Percentiles rank a stretch among this genome's conserved stretches.
phyloP scores from a whole-genome alignment of 1,140 invertebrate genomes.

The Amphibalanus amphitrite region DNA sequence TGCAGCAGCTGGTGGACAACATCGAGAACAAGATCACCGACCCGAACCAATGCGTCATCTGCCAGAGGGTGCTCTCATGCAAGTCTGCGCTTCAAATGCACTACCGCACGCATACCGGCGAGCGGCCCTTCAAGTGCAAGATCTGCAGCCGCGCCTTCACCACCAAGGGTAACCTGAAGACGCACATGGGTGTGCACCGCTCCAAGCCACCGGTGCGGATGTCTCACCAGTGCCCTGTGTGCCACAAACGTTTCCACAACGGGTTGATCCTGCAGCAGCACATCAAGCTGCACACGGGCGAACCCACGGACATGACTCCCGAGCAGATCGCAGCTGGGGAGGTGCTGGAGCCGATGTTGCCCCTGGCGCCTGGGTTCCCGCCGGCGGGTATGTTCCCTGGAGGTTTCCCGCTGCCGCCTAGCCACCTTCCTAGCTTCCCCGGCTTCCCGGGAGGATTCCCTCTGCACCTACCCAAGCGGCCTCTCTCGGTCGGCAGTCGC shows the following conservation, averaged over 20 bases:
- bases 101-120: slow-evolving; percentile 87
- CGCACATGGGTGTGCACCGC: slow-evolving; percentile 97
- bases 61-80: slow-evolving; percentile 88
- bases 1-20: slow-evolving; percentile 89
- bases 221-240: slow-evolving; percentile 92
- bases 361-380: slow-evolving; percentile 23
- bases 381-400: slow-evolving; percentile 25
- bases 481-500: neutral
- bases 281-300: slow-evolving; percentile 78
- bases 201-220: slow-evolving; percentile 77
- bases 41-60: slow-evolving; percentile 94
- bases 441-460: slow-evolving; percentile 7
- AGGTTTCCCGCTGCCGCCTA: slow-evolving; percentile 17
- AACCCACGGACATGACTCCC: slow-evolving; percentile 64
- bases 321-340: slow-evolving; percentile 71
- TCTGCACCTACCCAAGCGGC: neutral
- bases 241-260: slow-evolving; percentile 95
- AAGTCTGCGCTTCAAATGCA: slow-evolving; percentile 99
- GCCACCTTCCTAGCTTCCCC: slow-evolving; percentile 17
- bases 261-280: slow-evolving; percentile 86
- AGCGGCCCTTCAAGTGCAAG: slow-evolving; percentile 89
- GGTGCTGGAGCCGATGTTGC: slow-evolving; percentile 47
- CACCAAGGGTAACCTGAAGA: slow-evolving; percentile 96
- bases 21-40: slow-evolving; percentile 90
- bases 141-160: slow-evolving; percentile 94